Conservation (phyloP, 1,140 invertebrate genomes). For the Cyclina sinensis region DNA sequence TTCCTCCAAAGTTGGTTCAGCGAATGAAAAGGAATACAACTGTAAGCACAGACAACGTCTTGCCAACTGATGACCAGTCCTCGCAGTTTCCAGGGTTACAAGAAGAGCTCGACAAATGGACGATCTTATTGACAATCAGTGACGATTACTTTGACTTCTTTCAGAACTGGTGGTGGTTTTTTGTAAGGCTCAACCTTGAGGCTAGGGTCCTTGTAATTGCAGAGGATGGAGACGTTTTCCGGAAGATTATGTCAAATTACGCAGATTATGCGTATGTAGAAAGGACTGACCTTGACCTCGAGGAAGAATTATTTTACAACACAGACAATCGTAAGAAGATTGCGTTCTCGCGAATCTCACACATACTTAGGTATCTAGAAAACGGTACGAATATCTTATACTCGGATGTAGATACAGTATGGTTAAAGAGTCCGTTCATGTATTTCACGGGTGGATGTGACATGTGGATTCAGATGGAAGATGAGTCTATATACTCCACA, state of each 20-base stretch:
- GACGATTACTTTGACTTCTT: constrained; percentile 45
- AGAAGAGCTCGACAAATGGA: not conserved
- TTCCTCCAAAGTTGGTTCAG: not conserved
- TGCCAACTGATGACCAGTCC: not conserved
- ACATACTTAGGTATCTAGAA: constrained; percentile 7
- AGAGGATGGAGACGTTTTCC: constrained; percentile 4
- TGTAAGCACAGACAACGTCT: not conserved
- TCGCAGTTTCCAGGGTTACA: not conserved
- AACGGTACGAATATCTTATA: constrained; percentile 12
- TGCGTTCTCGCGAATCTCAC: not conserved
- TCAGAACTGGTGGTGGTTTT: constrained; percentile 38
- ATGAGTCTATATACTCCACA: not conserved
- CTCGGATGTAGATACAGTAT: constrained; percentile 22
- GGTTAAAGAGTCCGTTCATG: constrained; percentile 14
- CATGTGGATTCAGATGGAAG: constrained; percentile 29
- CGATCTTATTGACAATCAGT: constrained; percentile 10
- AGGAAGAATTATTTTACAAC: not conserved
- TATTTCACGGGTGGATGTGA: constrained; percentile 15
- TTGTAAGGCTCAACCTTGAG: not conserved
- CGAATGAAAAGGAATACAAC: not conserved
- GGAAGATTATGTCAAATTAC: not conserved
- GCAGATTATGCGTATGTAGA: not conserved
- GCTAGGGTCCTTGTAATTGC: not conserved
- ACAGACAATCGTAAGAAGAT: not conserved
- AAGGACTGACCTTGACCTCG: not conserved